Evolutionary conservation across 2,888 invertebrate species (phyloP), one percentile per base, ranked within the genome.

Genomic region (Pantelozetes paolii): DNA sequence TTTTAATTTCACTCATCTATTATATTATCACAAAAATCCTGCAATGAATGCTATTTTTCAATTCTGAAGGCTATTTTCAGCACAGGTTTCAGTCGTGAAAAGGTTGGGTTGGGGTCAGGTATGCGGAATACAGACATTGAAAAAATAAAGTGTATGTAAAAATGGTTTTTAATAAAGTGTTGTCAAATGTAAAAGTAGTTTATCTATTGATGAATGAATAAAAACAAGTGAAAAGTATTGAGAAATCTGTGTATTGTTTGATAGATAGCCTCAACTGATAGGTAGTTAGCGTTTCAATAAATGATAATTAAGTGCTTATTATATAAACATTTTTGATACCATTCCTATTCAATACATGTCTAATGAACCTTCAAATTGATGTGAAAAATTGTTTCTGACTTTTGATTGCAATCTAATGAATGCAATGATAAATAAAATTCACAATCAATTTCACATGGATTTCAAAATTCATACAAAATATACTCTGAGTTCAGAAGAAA

Each of bases 51-150:
- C n/a, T 45, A 15, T 15, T 45, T 9, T 45, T 45, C 45, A 15
- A 9, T 13, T 11, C 45, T 45, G 45, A 45, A 45, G 45, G 45
- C 45, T 45, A 45, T 45, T 45, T 45, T 45, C 15, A 45, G 18
- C 45, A 45, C 45, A 13, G 45, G 15, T 45, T 45, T 15, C 11
- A 45, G 18, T 45, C 45, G 45, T 45, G 45, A 45, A 45, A 45
- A 15, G 5, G 45, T 54, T 23, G 20, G 3, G 15, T 8, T 54
- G 15, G n/a, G 32, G 62, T 62, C 62, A 62, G 30, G 62, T 62
- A 62, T 62, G 62, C 62, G 32, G 62, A 62, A 62, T 62, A 62
- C 15, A 62, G 18, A 15, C 30, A 23, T 20, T n/a, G 62, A 32
- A n/a, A n/a, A n/a, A n/a, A n/a, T n/a, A n/a, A n/a, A n/a, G 1